Evolutionary conservation across 2,113 vertebrate species (phyloP).

Genomic region (Scytalopus superciliaris): DNA sequence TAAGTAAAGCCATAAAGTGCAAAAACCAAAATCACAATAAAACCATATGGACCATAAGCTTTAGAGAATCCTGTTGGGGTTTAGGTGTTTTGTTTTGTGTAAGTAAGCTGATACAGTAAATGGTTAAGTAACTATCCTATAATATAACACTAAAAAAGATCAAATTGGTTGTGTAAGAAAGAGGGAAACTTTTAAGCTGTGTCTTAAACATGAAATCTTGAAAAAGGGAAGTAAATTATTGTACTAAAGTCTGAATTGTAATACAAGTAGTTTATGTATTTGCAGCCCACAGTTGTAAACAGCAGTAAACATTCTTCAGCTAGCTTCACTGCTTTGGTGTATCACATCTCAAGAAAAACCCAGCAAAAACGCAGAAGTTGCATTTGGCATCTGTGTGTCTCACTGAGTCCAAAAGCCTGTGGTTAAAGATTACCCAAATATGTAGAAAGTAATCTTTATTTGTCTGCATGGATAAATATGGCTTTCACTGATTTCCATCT

Average conservation of each 20-base stretch:
- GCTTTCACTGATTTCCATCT: slow-evolving; percentile 29
- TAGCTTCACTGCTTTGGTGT: neutral
- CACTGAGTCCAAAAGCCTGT: neutral
- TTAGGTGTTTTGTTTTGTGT: neutral
- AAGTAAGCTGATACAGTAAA: neutral
- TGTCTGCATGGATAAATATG: slow-evolving; percentile 5
- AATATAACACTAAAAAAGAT: neutral
- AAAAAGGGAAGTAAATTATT: neutral
- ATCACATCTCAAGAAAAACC: neutral
- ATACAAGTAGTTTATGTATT: neutral
- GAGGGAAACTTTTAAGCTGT: neutral
- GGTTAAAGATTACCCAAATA: slow-evolving; percentile 51
- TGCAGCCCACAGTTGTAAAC: neutral
- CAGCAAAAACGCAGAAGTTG: neutral
- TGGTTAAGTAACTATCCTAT: neutral
- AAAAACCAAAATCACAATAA: neutral
- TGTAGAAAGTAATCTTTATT: slow-evolving; percentile 31
- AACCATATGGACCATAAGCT: neutral
- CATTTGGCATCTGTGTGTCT: neutral
- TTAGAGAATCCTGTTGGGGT: neutral
- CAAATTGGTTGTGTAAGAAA: neutral
- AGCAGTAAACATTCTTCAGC: neutral
- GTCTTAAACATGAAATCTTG: neutral
- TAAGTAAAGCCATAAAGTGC: neutral
- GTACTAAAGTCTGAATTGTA: neutral